Evolutionary conservation across 2,888 invertebrate genomes (phyloP).

Genomic region (Euproctis similis): DNA sequence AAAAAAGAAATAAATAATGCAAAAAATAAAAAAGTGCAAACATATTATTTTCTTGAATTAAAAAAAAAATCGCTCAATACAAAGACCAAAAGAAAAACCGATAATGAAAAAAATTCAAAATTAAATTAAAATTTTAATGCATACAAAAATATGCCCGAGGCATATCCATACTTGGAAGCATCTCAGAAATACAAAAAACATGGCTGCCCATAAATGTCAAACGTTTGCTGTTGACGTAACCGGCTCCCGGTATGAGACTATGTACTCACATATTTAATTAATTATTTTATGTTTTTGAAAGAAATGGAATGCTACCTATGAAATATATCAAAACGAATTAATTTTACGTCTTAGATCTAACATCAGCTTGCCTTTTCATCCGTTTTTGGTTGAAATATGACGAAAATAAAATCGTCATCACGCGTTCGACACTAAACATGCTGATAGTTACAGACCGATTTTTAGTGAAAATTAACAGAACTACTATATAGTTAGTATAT

Average conservation of each 20-base stretch:
- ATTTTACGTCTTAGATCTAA: slow-evolving; percentile 1
- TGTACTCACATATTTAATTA: slow-evolving; percentile 5
- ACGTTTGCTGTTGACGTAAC: slow-evolving; percentile 5
- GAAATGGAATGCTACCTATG: slow-evolving; percentile 2
- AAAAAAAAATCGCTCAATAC: too few relatives aligned
- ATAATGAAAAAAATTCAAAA: slow-evolving; percentile 1
- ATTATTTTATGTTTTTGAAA: slow-evolving; percentile 3
- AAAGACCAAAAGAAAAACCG: not conserved
- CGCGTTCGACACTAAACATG: too few relatives aligned
- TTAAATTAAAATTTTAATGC: slow-evolving; percentile 5
- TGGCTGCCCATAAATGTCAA: slow-evolving; percentile 2
- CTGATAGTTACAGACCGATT: too few relatives aligned
- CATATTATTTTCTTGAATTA: slow-evolving; percentile 2
- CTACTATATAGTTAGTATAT: too few relatives aligned
- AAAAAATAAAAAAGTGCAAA: slow-evolving; percentile 5
- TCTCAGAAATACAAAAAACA: not conserved
- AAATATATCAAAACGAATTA: slow-evolving; percentile 1
- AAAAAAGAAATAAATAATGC: slow-evolving; percentile 1
- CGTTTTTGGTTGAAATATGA: slow-evolving; percentile 1
- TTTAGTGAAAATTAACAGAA: too few relatives aligned
- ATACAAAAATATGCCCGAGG: slow-evolving; percentile 6
- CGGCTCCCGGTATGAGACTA: slow-evolving; percentile 3
- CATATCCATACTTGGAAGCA: slow-evolving; percentile 6
- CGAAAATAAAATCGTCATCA: too few relatives aligned
- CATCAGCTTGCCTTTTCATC: slow-evolving; percentile 1